phyloP scores from a whole-genome alignment of 2,888 invertebrate genomes.

The Anoncus sp. region DNA sequence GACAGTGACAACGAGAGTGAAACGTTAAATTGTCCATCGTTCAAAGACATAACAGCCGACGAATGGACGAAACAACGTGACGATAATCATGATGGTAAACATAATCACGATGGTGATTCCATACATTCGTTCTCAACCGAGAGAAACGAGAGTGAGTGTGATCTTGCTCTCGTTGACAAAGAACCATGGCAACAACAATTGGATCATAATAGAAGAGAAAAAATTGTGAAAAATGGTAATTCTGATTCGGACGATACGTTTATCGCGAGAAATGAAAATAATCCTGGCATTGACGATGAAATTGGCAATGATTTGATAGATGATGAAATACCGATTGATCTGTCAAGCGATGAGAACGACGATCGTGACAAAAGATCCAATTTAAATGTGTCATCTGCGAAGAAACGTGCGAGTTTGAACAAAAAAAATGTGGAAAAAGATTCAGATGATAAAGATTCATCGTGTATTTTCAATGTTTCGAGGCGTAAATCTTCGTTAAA shows the following conservation, averaged over 20 bases:
- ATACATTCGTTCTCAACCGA: constrained; percentile 49
- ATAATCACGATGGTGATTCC: constrained; percentile 42
- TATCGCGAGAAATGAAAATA: constrained; percentile 48
- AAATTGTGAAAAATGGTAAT: constrained; percentile 53
- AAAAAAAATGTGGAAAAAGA: constrained; percentile 18
- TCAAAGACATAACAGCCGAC: constrained; percentile 74
- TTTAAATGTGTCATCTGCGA: constrained; percentile 30
- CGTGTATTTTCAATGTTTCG: constrained; percentile 12
- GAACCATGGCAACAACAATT: constrained; percentile 54
- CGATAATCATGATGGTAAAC: constrained; percentile 7
- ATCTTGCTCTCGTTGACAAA: constrained; percentile 66
- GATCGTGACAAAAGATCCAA: constrained; percentile 48
- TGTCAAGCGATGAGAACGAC: constrained; percentile 43
- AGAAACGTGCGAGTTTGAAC: constrained; percentile 32
- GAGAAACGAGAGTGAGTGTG: constrained; percentile 68
- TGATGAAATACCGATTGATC: constrained; percentile 51
- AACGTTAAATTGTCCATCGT: constrained; percentile 65
- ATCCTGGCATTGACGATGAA: neutral
- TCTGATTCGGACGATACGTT: constrained; percentile 73
- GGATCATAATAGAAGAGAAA: constrained; percentile 48
- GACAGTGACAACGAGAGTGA: constrained; percentile 62
- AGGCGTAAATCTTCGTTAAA: constrained; percentile 24
- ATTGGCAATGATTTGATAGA: neutral
- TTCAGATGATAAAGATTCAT: constrained; percentile 13
- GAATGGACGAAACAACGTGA: constrained; percentile 68